phyloP scores from a whole-genome alignment of 2,113 vertebrate genomes.

The Oreochromis aureus region DNA sequence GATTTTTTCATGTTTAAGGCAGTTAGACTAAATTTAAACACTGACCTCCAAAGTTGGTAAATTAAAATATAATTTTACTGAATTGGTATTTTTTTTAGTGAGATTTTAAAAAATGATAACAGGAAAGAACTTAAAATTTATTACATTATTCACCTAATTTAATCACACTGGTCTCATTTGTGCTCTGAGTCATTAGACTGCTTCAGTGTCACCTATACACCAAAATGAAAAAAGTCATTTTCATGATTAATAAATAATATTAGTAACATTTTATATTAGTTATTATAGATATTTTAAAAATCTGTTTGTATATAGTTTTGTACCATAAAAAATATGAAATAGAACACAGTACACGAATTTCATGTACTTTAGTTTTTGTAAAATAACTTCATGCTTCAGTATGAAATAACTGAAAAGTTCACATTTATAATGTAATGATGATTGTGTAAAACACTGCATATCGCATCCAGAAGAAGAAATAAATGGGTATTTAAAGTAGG shows the following conservation, averaged over 20 bases:
- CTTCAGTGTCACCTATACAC: not conserved
- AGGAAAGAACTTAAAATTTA: not conserved
- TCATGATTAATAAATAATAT: not conserved
- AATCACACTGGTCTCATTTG: not conserved
- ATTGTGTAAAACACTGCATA: not conserved
- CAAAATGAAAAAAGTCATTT: not conserved
- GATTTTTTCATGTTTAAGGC: not conserved
- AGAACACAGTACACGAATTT: rapidly evolving
- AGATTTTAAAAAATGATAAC: not conserved
- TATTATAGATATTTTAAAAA: not conserved
- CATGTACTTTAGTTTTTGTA: not conserved
- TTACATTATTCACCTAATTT: not conserved
- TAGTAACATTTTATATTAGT: not conserved
- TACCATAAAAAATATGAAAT: rapidly evolving
- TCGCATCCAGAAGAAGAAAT: not conserved
- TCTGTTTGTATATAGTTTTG: not conserved
- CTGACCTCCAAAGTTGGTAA: not conserved
- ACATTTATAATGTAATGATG: rapidly evolving
- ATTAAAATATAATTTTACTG: not conserved
- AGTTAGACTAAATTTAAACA: not conserved
- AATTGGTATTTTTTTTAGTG: rapidly evolving
- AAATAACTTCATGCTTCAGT: not conserved
- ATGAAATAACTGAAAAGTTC: not conserved
- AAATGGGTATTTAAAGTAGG: not conserved
- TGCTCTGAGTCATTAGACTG: not conserved